Conservation (phyloP, 2,888 invertebrate species). For the Cyrtodaria siliqua region DNA sequence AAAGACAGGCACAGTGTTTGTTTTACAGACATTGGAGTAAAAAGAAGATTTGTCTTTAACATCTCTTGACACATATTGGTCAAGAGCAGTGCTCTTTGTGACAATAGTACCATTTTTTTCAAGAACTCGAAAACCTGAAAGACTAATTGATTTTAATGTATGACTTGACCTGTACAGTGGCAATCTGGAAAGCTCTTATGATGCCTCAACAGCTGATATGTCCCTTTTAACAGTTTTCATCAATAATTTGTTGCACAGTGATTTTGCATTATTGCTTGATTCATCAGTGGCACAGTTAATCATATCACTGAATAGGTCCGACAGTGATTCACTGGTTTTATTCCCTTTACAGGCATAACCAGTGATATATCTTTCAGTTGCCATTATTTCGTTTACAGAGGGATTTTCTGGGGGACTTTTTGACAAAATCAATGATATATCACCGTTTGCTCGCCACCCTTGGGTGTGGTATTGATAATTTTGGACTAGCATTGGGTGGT, state of each 20-base stretch:
- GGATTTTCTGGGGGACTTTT: slow-evolving; percentile 67
- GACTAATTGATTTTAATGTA: slow-evolving; percentile 54
- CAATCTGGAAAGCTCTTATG: slow-evolving; percentile 40
- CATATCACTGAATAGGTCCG: slow-evolving; percentile 56
- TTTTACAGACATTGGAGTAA: slow-evolving; percentile 32
- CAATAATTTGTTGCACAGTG: slow-evolving; percentile 55
- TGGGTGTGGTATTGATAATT: slow-evolving; percentile 67
- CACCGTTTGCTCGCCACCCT: slow-evolving; percentile 67
- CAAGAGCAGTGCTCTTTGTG: slow-evolving; percentile 10
- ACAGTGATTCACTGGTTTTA: slow-evolving; percentile 51
- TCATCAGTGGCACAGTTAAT: slow-evolving; percentile 27
- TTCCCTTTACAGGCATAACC: slow-evolving; percentile 42
- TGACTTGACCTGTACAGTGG: slow-evolving; percentile 61
- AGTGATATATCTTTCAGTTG: slow-evolving; percentile 53
- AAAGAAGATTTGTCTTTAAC: slow-evolving; percentile 39
- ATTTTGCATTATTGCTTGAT: slow-evolving; percentile 28
- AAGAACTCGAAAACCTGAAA: slow-evolving; percentile 56
- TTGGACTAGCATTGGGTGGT: slow-evolving; percentile 66
- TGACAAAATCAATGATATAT: slow-evolving; percentile 68
- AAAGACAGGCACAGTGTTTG: no score
- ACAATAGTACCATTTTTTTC: slow-evolving; percentile 42
- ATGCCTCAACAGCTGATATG: slow-evolving; percentile 61
- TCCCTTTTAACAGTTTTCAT: slow-evolving; percentile 66
- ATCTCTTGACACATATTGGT: slow-evolving; percentile 51
- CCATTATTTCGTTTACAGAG: slow-evolving; percentile 45